phyloP scores from a whole-genome alignment of 2,113 vertebrate species.

The Gobiocypris rarus region DNA sequence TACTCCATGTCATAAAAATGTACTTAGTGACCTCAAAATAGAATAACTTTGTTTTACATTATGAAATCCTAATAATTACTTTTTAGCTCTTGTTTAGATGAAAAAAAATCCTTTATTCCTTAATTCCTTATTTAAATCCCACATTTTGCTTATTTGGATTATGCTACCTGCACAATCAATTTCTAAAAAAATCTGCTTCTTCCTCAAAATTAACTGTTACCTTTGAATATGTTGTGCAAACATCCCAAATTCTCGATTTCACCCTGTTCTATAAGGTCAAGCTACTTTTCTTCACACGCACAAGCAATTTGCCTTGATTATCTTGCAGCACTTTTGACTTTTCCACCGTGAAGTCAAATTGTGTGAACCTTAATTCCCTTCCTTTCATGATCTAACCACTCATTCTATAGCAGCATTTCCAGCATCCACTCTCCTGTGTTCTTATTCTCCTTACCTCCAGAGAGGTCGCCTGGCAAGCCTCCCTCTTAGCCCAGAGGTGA shows the following conservation, averaged over 20 bases:
- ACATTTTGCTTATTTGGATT: not conserved
- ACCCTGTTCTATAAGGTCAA: not conserved
- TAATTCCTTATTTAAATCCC: not conserved
- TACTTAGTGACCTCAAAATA: not conserved
- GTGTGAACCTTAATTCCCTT: not conserved
- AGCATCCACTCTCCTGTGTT: slow-evolving; percentile 1
- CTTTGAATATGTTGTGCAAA: not conserved
- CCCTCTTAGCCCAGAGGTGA: slow-evolving; percentile 34
- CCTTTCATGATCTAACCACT: slow-evolving; percentile 15
- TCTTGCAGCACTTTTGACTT: not conserved
- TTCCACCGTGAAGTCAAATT: slow-evolving; percentile 9
- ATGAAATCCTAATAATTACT: not conserved
- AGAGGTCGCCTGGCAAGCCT: not conserved
- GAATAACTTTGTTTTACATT: not conserved
- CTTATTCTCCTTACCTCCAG: not conserved
- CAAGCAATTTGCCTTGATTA: not conserved
- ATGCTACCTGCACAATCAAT: not conserved
- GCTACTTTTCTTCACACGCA: not conserved
- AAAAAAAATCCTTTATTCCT: too few relatives aligned
- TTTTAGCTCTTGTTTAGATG: not conserved
- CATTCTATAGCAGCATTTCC: not conserved
- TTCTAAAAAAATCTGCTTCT: not conserved
- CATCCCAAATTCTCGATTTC: not conserved
- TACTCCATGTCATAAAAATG: not conserved
- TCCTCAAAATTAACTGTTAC: not conserved